Percentiles rank a stretch among this genome's conserved stretches.
Conservation (phyloP, 2,797 vertebrate species). For the Kryptolebias ocellatus region DNA sequence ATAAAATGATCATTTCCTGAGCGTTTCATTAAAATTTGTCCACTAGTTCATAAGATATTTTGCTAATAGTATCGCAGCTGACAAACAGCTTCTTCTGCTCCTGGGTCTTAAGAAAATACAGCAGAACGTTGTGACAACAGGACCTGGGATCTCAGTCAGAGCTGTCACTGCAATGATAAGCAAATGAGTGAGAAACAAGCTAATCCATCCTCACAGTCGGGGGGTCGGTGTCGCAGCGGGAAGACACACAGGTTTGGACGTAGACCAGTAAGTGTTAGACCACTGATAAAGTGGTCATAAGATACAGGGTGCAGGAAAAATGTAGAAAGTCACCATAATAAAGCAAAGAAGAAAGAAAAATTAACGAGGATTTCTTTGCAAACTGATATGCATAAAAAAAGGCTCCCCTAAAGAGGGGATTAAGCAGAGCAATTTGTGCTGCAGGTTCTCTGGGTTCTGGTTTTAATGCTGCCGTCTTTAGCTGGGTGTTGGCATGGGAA, state of each 20-base stretch:
- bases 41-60: no score
- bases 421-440: constrained; percentile 46
- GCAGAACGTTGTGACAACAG: constrained; percentile 60
- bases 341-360: constrained; percentile 1
- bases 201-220: constrained; percentile 74
- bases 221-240: constrained; percentile 59
- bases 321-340: neutral
- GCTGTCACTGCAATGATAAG: constrained; percentile 67
- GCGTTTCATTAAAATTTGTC: no score
- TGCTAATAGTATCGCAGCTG: neutral
- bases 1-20: no score
- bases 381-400: constrained; percentile 20
- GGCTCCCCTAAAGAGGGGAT: constrained; percentile 38
- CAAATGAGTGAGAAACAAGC: constrained; percentile 52
- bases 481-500: constrained; percentile 59
- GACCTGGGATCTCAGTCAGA: constrained; percentile 65
- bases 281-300: constrained; percentile 50
- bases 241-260: constrained; percentile 59
- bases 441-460: constrained; percentile 48
- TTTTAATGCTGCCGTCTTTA: constrained; percentile 36
- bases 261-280: constrained; percentile 40
- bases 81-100: constrained; percentile 42
- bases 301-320: constrained; percentile 29
- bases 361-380: constrained; percentile 15
- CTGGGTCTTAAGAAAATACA: constrained; percentile 47